phyloP scores from a whole-genome alignment of 1,140 invertebrate species.

The Bicyclus anynana region DNA sequence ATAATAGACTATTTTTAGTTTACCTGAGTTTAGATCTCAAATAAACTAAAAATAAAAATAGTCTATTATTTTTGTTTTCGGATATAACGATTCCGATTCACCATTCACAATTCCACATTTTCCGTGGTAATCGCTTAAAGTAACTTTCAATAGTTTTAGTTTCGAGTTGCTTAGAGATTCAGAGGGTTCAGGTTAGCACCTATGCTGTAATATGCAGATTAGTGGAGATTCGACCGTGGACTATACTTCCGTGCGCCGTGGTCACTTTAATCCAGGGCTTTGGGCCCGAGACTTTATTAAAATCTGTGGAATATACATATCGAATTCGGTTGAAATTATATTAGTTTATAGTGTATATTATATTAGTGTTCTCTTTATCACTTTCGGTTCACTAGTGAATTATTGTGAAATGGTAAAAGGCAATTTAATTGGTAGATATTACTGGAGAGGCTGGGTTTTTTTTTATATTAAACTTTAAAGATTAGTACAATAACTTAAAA shows the following conservation, averaged over 20 bases:
- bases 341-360: too few species aligned
- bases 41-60: too few species aligned
- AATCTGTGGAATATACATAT: conserved; percentile 8
- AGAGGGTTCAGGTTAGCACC: conserved; percentile 58
- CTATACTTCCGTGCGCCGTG: conserved; percentile 48
- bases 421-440: too few species aligned
- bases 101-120: conserved; percentile 9
- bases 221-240: conserved; percentile 57
- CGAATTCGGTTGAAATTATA: background rate
- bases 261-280: conserved; percentile 61
- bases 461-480: too few species aligned
- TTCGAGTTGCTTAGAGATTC: conserved; percentile 43
- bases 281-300: conserved; percentile 51
- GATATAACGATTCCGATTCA: background rate
- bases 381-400: too few species aligned
- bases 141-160: conserved; percentile 71
- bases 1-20: too few species aligned
- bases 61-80: too few species aligned
- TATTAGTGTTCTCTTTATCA: too few species aligned
- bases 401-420: too few species aligned
- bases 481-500: too few species aligned
- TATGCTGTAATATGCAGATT: conserved; percentile 71
- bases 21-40: too few species aligned
- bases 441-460: too few species aligned
- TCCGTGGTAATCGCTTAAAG: conserved; percentile 44